A percentile compares a stretch with the other conserved stretches of the same genome.
These are phyloP conservation scores for Drosophila nebulosa DNA, from an alignment of 1,140 invertebrate genomes.

Conservation along the genomic window DNA sequence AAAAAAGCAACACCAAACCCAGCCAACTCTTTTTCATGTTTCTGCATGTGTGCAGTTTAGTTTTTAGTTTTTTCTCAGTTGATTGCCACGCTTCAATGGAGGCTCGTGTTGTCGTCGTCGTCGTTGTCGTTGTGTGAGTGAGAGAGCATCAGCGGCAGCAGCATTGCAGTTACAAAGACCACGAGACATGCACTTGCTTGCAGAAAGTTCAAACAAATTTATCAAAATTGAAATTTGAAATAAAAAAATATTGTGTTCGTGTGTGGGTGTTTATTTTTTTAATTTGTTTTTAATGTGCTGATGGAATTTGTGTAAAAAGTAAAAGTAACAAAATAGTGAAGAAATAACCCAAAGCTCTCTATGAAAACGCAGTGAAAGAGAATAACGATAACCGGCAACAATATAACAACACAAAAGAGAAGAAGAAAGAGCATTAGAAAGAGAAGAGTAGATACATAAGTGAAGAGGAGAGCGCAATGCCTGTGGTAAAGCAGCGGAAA, in stretches of 20 bases:
- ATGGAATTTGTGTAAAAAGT: not conserved
- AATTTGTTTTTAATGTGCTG: conserved; percentile 7
- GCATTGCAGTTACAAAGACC: not conserved
- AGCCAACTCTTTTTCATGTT: conserved; percentile 4
- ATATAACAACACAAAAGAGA: conserved; percentile 9
- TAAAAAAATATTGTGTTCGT: not conserved
- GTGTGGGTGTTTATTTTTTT: not conserved
- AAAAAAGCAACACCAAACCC: conserved; percentile 7
- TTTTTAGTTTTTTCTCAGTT: conserved; percentile 58
- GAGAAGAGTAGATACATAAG: too few species aligned
- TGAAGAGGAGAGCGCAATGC: conserved; percentile 41
- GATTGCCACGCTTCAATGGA: conserved; percentile 76
- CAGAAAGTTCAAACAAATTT: not conserved
- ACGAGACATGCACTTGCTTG: conserved; percentile 8
- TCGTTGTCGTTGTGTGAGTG: conserved; percentile 33
- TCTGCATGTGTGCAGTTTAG: conserved; percentile 25
- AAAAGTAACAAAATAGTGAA: conserved; percentile 13
- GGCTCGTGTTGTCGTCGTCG: conserved; percentile 59
- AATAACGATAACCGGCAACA: conserved; percentile 3
- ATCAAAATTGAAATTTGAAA: not conserved
- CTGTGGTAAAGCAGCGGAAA: conserved; percentile 76
- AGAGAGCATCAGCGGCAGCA: not conserved
- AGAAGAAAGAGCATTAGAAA: conserved; percentile 9
- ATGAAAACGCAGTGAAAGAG: not conserved
- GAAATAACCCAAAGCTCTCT: not conserved